Conservation (phyloP, 1,140 invertebrate species). For the Dysdera silvatica region DNA sequence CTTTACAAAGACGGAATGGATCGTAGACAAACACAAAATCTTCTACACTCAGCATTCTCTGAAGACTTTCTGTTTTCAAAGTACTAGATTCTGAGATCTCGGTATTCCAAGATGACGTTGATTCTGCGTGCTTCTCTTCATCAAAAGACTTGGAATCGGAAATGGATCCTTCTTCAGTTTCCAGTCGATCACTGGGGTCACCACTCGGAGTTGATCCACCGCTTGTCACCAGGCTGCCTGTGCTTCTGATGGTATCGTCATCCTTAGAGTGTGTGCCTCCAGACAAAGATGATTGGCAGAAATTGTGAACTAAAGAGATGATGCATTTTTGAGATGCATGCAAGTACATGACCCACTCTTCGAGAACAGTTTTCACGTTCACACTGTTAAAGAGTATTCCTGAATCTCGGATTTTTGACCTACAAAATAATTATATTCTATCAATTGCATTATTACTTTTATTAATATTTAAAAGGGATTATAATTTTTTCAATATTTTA, state of each 20-base stretch:
- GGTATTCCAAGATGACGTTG: conserved; percentile 11
- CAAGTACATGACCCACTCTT: conserved; percentile 20
- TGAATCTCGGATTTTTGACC: conserved; percentile 16
- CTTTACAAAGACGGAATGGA: conserved; percentile 10
- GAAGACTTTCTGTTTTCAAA: conserved; percentile 23
- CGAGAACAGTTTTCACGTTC: background rate
- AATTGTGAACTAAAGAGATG: conserved; percentile 4
- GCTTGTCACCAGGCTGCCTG: conserved; percentile 23
- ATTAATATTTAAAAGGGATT: too few relatives aligned
- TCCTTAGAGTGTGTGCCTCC: conserved; percentile 21
- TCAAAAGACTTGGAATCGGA: conserved; percentile 25
- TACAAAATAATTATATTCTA: conserved; percentile 6
- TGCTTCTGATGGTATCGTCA: conserved; percentile 25
- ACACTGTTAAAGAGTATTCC: conserved; percentile 15
- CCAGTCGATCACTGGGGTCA: conserved; percentile 24
- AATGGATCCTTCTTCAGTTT: conserved; percentile 19
- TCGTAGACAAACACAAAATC: conserved; percentile 29
- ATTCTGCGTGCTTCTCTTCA: conserved; percentile 26
- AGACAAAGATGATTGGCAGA: conserved; percentile 15
- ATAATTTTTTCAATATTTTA: too few relatives aligned
- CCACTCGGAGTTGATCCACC: conserved; percentile 24
- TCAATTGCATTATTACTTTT: too few relatives aligned
- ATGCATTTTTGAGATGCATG: conserved; percentile 14
- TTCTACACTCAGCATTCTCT: conserved; percentile 19
- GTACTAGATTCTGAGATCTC: conserved; percentile 28